Percentiles rank a stretch among this genome's conserved stretches.
Conservation (phyloP, 2,888 invertebrate genomes). For the Hydrotaea cyrtoneurina region DNA sequence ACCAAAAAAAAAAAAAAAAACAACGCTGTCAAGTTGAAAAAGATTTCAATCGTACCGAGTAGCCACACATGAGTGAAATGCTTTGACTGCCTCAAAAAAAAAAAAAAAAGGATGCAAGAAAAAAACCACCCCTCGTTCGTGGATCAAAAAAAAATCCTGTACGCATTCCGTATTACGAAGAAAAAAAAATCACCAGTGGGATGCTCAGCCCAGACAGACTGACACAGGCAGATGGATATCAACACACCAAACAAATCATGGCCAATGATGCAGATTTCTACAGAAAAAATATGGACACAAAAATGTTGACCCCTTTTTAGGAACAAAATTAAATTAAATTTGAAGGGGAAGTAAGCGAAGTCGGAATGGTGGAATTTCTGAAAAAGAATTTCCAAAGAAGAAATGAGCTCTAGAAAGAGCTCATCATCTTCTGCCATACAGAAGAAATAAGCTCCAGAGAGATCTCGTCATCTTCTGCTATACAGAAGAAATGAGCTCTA, state of each 20-base stretch:
- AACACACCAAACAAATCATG: neutral
- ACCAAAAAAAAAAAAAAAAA: neutral
- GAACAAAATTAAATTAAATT: no score
- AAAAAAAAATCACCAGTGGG: neutral
- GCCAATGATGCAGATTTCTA: slow-evolving; percentile 1
- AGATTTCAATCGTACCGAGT: neutral
- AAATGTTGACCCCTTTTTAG: slow-evolving; percentile 2
- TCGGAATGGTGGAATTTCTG: no score
- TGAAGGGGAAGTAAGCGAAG: neutral
- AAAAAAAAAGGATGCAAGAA: neutral
- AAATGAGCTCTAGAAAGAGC: no score
- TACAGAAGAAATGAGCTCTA: no score
- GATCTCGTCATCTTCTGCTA: no score
- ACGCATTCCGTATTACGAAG: neutral
- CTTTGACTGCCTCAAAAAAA: neutral
- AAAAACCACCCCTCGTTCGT: neutral
- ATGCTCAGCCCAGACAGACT: slow-evolving; percentile 8
- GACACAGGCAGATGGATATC: neutral
- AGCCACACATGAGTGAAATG: neutral
- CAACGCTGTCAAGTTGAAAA: slow-evolving; percentile 9
- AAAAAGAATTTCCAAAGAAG: no score
- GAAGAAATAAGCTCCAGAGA: no score
- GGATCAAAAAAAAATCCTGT: neutral
- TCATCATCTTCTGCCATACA: no score
- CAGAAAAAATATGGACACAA: neutral